Base-by-base conservation (phyloP, 2,113 vertebrate species). In the Willisornis vidua region DNA sequence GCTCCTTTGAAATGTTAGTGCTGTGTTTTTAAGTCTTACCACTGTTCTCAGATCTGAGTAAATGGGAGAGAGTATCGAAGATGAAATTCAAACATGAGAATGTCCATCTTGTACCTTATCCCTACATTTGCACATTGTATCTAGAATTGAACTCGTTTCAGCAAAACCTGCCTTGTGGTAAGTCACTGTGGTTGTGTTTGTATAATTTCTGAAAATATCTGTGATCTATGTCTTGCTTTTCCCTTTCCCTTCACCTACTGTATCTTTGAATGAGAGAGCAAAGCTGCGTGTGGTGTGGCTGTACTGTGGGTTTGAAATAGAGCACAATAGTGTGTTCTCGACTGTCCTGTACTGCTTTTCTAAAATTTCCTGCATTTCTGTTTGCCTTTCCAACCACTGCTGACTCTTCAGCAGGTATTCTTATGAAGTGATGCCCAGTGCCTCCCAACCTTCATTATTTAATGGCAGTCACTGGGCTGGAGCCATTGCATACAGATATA, bases 41-140 rank as follows among this genome's bases (percentile, higher is more conserved):
- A 0, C 62, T 3, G 0, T 33, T 57, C 89, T 89, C 84, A 96
- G 94, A 95, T 91, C 37, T 95, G 84, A 92, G 83, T 54, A 96
- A 83, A 61, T 94, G 94, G 94, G 80, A 96, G 46, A 66, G n/a
- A 61, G 89, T 95, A 13, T 93, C 86, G 1, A 83, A 88, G 89
- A 88, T 96, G 83, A 96, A 90, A 63, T 96, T 96, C 75, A 79
- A 85, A 35, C 75, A 83, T 12, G n/a, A 41, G 31, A 57, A 83
- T 10, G 67, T 76, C 28, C 20, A 7, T 43, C 96, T 96, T 0
- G 13, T 85, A 49, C 94, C 94, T 52, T 96, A 94, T 57, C 94
- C 94, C 62, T 96, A 96, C 58, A 41, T 93, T 26, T 96, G 93
- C 73, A 93, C 63, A 0, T 25, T 96, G 80, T 95, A 96, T 54